These are phyloP conservation scores for Oreochromis mossambicus DNA, from an alignment of 2,797 vertebrate species.

Conservation along the genomic window DNA sequence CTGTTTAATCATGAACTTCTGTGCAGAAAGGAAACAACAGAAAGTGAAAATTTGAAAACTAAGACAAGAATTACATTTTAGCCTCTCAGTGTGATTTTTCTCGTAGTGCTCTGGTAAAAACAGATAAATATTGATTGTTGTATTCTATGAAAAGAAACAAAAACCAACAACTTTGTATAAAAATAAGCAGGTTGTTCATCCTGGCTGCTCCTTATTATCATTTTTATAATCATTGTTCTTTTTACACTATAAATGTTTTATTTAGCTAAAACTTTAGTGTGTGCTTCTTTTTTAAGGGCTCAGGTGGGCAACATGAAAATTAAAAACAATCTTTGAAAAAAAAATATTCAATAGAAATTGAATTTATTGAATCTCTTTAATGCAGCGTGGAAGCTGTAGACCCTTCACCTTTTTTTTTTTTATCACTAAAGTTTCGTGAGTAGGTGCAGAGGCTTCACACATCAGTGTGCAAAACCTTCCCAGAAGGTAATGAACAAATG, in stretches of 20 bases:
- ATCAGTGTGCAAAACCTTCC: constrained; percentile 56
- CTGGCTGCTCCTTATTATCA: constrained; percentile 38
- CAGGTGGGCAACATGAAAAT: constrained; percentile 46
- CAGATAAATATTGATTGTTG: constrained; percentile 54
- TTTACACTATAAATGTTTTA: constrained; percentile 43
- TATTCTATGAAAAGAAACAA: constrained; percentile 63
- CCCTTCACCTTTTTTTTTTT: constrained; percentile 62
- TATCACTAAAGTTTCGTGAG: constrained; percentile 55
- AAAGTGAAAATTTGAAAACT: constrained; percentile 51
- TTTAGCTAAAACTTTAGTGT: constrained; percentile 9
- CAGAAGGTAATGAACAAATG: constrained; percentile 68
- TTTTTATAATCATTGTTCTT: constrained; percentile 30
- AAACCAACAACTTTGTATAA: constrained; percentile 66
- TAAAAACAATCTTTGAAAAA: constrained; percentile 43
- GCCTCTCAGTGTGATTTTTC: constrained; percentile 39
- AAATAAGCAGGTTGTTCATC: constrained; percentile 72
- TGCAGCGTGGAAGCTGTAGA: constrained; percentile 67
- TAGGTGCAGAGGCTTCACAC: constrained; percentile 64
- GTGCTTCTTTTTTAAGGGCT: constrained; percentile 47
- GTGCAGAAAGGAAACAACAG: constrained; percentile 58
- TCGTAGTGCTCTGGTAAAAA: constrained; percentile 56
- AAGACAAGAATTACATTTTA: constrained; percentile 48
- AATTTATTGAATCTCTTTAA: constrained; percentile 50
- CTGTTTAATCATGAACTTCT: constrained; percentile 50
- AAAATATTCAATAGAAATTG: constrained; percentile 49